Conservation (phyloP, 2,888 invertebrate genomes). For the Zygaena filipendulae region DNA sequence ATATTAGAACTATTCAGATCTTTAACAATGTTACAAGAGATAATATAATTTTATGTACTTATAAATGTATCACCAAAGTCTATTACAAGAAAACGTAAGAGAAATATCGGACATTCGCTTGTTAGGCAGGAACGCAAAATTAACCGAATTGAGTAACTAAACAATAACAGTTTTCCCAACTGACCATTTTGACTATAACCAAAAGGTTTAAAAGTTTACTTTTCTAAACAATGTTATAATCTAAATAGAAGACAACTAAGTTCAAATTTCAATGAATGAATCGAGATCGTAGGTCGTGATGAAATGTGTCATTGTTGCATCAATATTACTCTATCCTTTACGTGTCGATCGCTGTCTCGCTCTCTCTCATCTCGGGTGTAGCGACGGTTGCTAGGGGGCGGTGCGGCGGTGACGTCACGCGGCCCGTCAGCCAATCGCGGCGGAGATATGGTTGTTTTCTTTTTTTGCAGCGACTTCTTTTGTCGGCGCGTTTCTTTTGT, state of each 20-base stretch:
- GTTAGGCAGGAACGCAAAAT: constrained; percentile 62
- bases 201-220: no score
- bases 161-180: constrained; percentile 66
- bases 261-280: no score
- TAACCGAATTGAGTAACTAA: constrained; percentile 67
- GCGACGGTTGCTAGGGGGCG: constrained; percentile 66
- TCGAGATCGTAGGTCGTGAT: no score
- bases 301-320: no score
- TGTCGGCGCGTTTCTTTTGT: constrained; percentile 49
- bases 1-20: no score
- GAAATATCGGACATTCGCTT: constrained; percentile 56
- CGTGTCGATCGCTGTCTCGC: constrained; percentile 35
- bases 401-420: constrained; percentile 52
- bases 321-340: constrained; percentile 46
- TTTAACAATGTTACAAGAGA: no score
- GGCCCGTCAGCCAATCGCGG: constrained; percentile 41
- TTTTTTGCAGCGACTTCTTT: constrained; percentile 37
- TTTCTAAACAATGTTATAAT: no score
- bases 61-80: no score
- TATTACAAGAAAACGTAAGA: no score
- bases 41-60: no score
- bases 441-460: constrained; percentile 35
- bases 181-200: constrained; percentile 41
- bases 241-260: no score
- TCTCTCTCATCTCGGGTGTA: constrained; percentile 59